Base-by-base conservation (phyloP, 2,113 vertebrate genomes). In the Syrrhaptes paradoxus region DNA sequence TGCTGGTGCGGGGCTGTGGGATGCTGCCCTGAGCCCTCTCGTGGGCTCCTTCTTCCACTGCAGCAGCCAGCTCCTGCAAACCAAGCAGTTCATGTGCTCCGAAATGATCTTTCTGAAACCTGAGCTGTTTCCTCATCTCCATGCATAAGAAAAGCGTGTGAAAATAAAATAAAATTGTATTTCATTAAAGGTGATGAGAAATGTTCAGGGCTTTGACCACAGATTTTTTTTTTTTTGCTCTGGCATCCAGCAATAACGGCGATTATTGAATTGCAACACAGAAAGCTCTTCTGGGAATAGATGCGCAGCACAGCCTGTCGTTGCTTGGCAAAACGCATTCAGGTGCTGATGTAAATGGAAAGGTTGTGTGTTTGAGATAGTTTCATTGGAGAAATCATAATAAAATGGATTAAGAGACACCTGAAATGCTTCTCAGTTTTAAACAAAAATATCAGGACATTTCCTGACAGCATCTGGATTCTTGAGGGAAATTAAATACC, bases 1-100 rank as follows among this genome's bases (percentile, higher is more conserved):
- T 59, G 13, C 68, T 67, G n/a, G 58, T 74, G 77, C 58, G 17
- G 61, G 84, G 63, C 22, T 78, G 91, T 80, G n/a, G 91, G 87
- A 86, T 96, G 97, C 95, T 96, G 97, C 94, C 96, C 97, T 96
- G 97, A 97, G 98, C 98, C 98, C 97, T 96, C 98, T 98, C 74
- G 97, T 98, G 98, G 98, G 90, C 95, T 93, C 83, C 90, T 32
- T 93, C 86, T 90, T 95, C 93, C 97, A 98, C 95, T 98, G 71
- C 98, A 98, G 19, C 74, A 48, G 52, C n/a, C n/a, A 13, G 29
- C 6, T 73, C 66, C 67, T 18, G 3, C 36, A 11, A 29, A 24
- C 5, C 13, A 73, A 49, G 65, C 75, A 4, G 62, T 84, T 15
- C 0, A 17, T 15, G 9, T 5, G 45, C 87, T 32, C 59, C 12